Evolutionary conservation across 1,140 invertebrate genomes (phyloP).

Genomic region (Pissodes strobi): DNA sequence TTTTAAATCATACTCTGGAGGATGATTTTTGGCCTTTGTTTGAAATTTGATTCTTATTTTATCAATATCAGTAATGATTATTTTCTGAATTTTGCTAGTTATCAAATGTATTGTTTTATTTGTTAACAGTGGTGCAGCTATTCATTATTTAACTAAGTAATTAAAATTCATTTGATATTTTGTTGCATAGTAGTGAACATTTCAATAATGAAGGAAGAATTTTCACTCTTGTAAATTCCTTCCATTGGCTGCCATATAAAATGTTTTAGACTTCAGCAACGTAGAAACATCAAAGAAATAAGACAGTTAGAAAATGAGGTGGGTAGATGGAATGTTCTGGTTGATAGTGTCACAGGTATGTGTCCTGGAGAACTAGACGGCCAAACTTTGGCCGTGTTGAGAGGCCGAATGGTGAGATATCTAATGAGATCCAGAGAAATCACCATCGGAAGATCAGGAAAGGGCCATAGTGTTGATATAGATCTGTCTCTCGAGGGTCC

Average conservation of each 20-base stretch:
- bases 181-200: no score
- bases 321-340: slow-evolving; percentile 87
- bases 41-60: no score
- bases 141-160: no score
- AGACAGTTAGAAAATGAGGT: slow-evolving; percentile 87
- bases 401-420: slow-evolving; percentile 90
- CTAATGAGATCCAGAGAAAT: slow-evolving; percentile 96
- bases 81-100: no score
- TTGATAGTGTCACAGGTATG: slow-evolving; percentile 76
- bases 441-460: slow-evolving; percentile 86
- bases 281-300: slow-evolving; percentile 80
- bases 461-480: slow-evolving; percentile 90
- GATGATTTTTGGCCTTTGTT: no score
- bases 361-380: slow-evolving; percentile 84
- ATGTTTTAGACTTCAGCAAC: slow-evolving; percentile 56
- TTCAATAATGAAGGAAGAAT: no score
- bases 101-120: no score
- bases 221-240: no score
- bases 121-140: no score
- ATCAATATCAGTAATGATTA: no score
- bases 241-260: neutral
- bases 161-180: no score
- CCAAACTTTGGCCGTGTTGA: slow-evolving; percentile 90
- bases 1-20: no score
- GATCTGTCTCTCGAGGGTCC: slow-evolving; percentile 92